Evolutionary conservation across 2,797 vertebrate genomes (phyloP), one percentile per base, ranked within the genome.

Genomic region (Parauchenoglanis ngamensis): DNA sequence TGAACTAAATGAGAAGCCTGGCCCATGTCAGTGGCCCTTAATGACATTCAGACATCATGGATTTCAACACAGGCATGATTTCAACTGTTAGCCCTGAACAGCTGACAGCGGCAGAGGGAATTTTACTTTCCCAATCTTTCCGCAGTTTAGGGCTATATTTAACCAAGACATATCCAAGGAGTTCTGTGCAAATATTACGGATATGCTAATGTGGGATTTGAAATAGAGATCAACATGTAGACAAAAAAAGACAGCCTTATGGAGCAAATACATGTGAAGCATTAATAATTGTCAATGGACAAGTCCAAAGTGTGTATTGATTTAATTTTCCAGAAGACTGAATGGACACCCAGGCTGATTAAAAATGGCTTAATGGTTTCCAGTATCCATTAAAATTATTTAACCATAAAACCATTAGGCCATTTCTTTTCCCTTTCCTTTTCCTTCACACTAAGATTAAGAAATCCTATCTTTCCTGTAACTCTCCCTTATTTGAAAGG

Each of bases 1-100:
- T 86, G 80, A 77, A 65, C 90, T 63, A 40, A 67, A 86, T 87
- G 76, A 86, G 49, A 92, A 90, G 88, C 90, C 67, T 59, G 86
- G 79, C 79, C 87, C 31, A 59, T 88, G 85, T 89, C 72, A 80
- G 49, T 40, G 85, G 83, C 65, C 17, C 68, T 49, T 84, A 90
- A 91, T 91, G 83, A 86, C 75, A 89, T 92, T 89, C 84, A 91
- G 80, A 85, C 68, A 87, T 90, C 73, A 67, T 46, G 84, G 63
- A 83, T 86, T 87, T 81, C 13, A 85, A 86, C 73, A 49, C 46
- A 61, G 70, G 85, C 82, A 88, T 70, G 57, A 75, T 84, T 87
- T 49, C 72, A 25, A 77, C 73, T 75, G 57, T 52, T 79, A 81
- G 81, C 46, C 46, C 23, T 46, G 40, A 75, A 80, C 21, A 70